Base-by-base conservation (phyloP, 2,113 vertebrate genomes). In the Aphyosemion australe region DNA sequence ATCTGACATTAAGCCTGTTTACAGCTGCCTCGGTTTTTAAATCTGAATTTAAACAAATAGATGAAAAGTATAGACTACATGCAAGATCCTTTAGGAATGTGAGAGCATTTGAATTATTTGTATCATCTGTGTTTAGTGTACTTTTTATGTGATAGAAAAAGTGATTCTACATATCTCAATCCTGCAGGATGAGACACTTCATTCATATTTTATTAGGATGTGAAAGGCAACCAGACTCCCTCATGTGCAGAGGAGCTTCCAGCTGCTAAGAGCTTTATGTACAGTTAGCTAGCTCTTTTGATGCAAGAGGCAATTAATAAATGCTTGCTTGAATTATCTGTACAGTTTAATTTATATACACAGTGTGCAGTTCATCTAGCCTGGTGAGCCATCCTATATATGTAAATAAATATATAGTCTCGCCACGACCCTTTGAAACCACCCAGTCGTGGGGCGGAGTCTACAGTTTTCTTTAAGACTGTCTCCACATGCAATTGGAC, bases 181-280 rank as follows among this genome's bases (percentile, higher is more conserved):
- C 18, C 53, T 56, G 18, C 34, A 56, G n/a, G 53, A 56, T 7
- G n/a, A 56, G 53, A 56, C 53, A 10, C 9, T 56, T 56, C 37
- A 56, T 56, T 19, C 32, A 56, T 56, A 56, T 56, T 56, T 56
- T 19, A 56, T 56, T 41, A 56, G 18, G n/a, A 18, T 56, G 53
- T 56, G 34, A 39, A 39, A 56, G n/a, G 31, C 16, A n/a, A 55
- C 31, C 11, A 18, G 16, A 34, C 34, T 19, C 52, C 34, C 34
- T 56, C n/a, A 18, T 54, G 53, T 56, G 53, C 53, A 13, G 34
- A 41, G 18, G 37, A 56, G n/a, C 18, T 12, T 48, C 46, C 46
- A 48, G 46, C 46, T 56, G 34, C 34, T 39, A 19, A 39, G n/a
- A 37, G 18, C 34, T 13, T 31, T 19, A 18, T 18, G 12, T 19